phyloP scores from a whole-genome alignment of 2,888 invertebrate species.

The Tanytarsus gracilentus region DNA sequence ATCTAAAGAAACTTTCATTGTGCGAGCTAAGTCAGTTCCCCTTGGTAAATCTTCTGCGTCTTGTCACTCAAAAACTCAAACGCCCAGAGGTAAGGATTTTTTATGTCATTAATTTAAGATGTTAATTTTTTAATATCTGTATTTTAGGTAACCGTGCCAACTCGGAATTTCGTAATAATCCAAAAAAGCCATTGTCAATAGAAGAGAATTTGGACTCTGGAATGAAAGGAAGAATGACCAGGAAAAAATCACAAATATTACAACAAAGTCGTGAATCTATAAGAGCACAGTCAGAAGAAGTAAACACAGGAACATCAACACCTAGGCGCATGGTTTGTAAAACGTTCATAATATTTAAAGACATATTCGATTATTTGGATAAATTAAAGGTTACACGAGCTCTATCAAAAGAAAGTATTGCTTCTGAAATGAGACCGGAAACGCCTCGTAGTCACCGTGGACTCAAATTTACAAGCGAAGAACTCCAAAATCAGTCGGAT shows the following conservation, averaged over 20 bases:
- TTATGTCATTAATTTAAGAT: too few species aligned
- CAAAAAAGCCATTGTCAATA: slow-evolving; percentile 1
- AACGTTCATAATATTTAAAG: too few species aligned
- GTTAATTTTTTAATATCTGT: too few species aligned
- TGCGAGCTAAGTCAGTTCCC: slow-evolving; percentile 21
- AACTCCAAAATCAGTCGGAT: neutral
- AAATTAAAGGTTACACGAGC: slow-evolving; percentile 18
- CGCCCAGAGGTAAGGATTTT: too few species aligned
- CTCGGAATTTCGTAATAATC: slow-evolving; percentile 6
- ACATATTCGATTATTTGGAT: too few species aligned
- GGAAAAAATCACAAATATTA: neutral
- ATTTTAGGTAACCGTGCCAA: too few species aligned
- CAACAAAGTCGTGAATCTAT: neutral
- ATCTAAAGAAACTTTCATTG: neutral
- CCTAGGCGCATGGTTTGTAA: neutral
- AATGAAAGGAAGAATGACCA: slow-evolving; percentile 3
- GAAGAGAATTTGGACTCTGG: neutral
- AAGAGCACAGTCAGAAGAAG: neutral
- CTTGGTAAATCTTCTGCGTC: neutral
- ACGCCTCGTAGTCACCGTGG: neutral
- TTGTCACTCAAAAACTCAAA: neutral
- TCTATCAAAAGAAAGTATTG: slow-evolving; percentile 1
- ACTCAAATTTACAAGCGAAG: neutral
- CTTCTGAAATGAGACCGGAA: too few species aligned
- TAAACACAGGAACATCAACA: neutral